phyloP scores from a whole-genome alignment of 2,888 invertebrate genomes.

The Dascillus cervinus region DNA sequence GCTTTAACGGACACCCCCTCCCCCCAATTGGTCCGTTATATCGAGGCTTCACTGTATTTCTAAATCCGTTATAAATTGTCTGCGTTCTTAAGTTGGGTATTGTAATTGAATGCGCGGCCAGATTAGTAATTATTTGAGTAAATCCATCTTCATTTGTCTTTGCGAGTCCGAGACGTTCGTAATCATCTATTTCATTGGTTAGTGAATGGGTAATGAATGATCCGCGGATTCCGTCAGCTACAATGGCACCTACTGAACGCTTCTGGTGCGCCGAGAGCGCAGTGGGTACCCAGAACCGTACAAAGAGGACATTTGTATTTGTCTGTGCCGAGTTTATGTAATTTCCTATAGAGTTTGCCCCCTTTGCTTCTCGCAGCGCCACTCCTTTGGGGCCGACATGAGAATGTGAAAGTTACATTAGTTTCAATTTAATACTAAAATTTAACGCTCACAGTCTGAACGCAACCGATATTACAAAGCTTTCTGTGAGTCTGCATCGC shows the following conservation, averaged over 20 bases:
- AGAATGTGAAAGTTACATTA: conserved; percentile 29
- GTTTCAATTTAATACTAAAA: conserved; percentile 7
- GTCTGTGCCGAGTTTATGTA: conserved; percentile 48
- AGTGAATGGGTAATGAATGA: conserved; percentile 45
- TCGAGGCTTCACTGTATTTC: too few species aligned
- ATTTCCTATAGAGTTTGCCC: conserved; percentile 46
- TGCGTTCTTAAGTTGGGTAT: conserved; percentile 16
- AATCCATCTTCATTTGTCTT: conserved; percentile 44
- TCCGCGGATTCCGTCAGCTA: conserved; percentile 41
- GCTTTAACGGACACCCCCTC: too few species aligned
- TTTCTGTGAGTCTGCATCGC: conserved; percentile 45
- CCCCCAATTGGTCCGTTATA: too few species aligned
- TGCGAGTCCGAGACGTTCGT: conserved; percentile 40
- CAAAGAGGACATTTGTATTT: conserved; percentile 47
- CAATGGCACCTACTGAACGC: conserved; percentile 40
- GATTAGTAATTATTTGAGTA: conserved; percentile 44
- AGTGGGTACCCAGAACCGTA: conserved; percentile 42
- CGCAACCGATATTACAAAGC: conserved; percentile 43
- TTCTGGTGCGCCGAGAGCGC: conserved; percentile 38
- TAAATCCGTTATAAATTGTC: too few species aligned
- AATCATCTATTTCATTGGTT: conserved; percentile 46
- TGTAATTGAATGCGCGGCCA: conserved; percentile 42
- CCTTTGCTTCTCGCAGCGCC: conserved; percentile 32
- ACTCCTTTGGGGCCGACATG: conserved; percentile 36
- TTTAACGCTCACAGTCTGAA: conserved; percentile 32